Percentiles rank a stretch among this genome's conserved stretches.
These are phyloP conservation scores for Actinernus sp. DNA, from an alignment of 92 coral and sea anemone species.

Conservation along the genomic window DNA sequence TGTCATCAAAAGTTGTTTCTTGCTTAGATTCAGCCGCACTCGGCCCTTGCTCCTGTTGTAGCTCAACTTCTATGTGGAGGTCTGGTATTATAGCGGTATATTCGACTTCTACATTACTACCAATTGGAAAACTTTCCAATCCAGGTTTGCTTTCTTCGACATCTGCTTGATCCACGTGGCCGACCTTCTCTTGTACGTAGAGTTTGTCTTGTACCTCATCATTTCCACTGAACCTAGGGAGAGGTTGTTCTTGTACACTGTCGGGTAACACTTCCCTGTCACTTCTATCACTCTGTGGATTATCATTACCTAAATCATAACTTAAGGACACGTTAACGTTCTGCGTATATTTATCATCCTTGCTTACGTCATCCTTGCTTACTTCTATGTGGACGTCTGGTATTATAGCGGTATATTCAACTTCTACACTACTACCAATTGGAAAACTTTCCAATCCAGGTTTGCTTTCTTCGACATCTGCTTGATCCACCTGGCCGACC, in stretches of 20 bases:
- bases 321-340: no score
- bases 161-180: not conserved
- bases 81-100: slow-evolving; percentile 23
- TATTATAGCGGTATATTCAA: slow-evolving; percentile 25
- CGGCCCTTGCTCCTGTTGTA: slow-evolving; percentile 2
- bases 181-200: no score
- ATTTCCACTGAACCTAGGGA: no score
- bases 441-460: not conserved
- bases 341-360: no score
- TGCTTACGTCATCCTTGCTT: no score
- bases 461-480: not conserved
- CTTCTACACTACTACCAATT: slow-evolving; percentile 7
- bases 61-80: slow-evolving; percentile 31
- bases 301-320: no score
- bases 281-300: no score
- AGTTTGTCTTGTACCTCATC: no score
- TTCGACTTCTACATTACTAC: slow-evolving; percentile 7
- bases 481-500: no score
- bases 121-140: not conserved
- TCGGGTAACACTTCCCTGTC: no score
- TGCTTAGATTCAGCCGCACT: not conserved
- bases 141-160: not conserved
- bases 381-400: no score
- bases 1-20: slow-evolving; percentile 15
- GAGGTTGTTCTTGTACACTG: no score